Conservation (phyloP, 2,888 invertebrate species). For the Rosalia funebris region DNA sequence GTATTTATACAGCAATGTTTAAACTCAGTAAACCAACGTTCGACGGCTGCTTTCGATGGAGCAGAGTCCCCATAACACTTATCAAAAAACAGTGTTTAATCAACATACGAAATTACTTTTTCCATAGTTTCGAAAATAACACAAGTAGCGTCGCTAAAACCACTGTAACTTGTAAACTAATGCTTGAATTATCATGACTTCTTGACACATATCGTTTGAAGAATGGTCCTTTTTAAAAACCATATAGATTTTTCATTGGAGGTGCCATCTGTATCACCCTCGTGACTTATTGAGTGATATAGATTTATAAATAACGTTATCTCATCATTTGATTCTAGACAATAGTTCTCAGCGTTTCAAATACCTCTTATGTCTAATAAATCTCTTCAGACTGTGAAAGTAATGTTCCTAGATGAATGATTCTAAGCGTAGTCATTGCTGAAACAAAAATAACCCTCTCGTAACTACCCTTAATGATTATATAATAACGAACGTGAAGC, state of each 20-base stretch:
- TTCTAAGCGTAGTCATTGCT: too few species aligned
- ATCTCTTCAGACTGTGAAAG: too few species aligned
- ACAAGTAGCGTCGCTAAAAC: conserved; percentile 1
- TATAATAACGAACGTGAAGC: too few species aligned
- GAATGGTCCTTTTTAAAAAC: neutral
- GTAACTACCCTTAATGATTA: too few species aligned
- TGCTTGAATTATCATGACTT: neutral
- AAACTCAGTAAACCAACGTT: conserved; percentile 1
- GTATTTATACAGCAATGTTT: conserved; percentile 1
- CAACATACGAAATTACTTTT: conserved; percentile 1
- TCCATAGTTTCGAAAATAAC: neutral
- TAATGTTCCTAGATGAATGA: too few species aligned
- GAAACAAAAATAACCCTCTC: too few species aligned
- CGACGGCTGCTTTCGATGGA: neutral
- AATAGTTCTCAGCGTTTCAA: too few species aligned
- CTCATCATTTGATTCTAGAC: too few species aligned
- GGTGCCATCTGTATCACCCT: neutral
- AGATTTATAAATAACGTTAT: neutral
- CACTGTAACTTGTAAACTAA: conserved; percentile 1
- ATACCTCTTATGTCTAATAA: too few species aligned
- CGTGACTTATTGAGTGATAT: neutral
- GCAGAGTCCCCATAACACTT: conserved; percentile 7
- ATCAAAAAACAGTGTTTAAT: conserved; percentile 1
- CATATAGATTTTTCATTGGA: neutral
- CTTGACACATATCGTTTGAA: conserved; percentile 4